Percentiles rank a stretch among this genome's conserved stretches.
Evolutionary conservation across 2,888 invertebrate species (phyloP).

Genomic region (Lucinisca nassula): DNA sequence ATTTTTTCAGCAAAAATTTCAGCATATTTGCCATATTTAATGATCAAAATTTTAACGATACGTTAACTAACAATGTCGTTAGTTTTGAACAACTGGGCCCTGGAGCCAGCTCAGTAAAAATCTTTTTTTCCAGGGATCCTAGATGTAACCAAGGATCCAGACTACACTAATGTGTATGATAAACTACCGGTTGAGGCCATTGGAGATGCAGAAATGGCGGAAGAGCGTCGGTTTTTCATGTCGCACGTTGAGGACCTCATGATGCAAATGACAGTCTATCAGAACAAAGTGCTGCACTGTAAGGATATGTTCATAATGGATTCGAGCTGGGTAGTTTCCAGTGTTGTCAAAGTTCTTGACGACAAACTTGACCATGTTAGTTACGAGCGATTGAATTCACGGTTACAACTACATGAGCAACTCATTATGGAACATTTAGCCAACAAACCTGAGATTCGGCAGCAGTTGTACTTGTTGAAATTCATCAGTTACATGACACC

Average conservation of each 20-base stretch:
- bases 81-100: too few relatives aligned
- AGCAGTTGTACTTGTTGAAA: constrained; percentile 85
- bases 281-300: constrained; percentile 79
- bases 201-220: constrained; percentile 83
- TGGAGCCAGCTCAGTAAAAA: too few relatives aligned
- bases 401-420: constrained; percentile 86
- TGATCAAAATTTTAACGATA: too few relatives aligned
- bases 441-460: constrained; percentile 82
- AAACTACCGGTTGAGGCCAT: constrained; percentile 81
- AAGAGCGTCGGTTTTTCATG: constrained; percentile 86
- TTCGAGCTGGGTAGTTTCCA: constrained; percentile 84
- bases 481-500: constrained; percentile 87
- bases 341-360: constrained; percentile 82
- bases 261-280: constrained; percentile 85
- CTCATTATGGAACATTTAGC: constrained; percentile 83
- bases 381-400: constrained; percentile 86
- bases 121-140: constrained; percentile 81
- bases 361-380: constrained; percentile 84
- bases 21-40: too few relatives aligned
- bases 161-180: constrained; percentile 82
- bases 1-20: too few relatives aligned
- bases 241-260: constrained; percentile 82
- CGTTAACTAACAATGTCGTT: too few relatives aligned
- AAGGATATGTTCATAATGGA: constrained; percentile 85
- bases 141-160: constrained; percentile 86